Percentiles rank a stretch among this genome's conserved stretches.
Evolutionary conservation across 92 coral and sea anemone species (phyloP).

Genomic region (Epizoanthus ramosus): DNA sequence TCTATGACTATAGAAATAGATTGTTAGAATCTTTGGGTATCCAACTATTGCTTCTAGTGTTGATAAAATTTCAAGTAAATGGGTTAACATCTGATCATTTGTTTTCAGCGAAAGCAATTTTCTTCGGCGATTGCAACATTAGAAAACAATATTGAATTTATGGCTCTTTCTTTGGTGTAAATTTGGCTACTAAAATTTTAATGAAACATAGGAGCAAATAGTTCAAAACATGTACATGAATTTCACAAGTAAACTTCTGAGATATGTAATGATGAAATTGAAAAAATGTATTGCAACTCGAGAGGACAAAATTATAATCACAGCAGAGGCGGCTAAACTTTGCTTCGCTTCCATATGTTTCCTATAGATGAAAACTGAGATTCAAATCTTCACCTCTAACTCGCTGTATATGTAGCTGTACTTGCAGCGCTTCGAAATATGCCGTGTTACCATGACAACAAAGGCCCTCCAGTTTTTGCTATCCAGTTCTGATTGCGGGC

Average conservation of each 20-base stretch:
- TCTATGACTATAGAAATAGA: constrained; percentile 16
- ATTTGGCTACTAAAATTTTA: not conserved
- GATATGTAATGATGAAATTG: not conserved
- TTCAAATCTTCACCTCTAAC: too few relatives aligned
- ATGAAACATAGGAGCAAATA: not conserved
- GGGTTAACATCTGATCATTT: not conserved
- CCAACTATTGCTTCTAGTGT: constrained; percentile 6
- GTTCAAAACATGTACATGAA: constrained; percentile 2
- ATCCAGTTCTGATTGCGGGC: too few relatives aligned
- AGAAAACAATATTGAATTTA: not conserved
- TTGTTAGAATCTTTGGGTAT: not conserved
- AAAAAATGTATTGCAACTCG: not conserved
- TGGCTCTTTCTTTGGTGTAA: not conserved
- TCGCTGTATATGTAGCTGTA: too few relatives aligned
- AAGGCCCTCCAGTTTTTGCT: too few relatives aligned
- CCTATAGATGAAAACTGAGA: too few relatives aligned
- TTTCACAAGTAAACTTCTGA: not conserved
- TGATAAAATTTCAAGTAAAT: not conserved
- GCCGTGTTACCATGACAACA: too few relatives aligned
- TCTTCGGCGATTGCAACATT: not conserved
- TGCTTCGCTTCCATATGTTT: constrained; percentile 4
- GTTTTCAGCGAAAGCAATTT: not conserved
- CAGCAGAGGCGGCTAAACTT: constrained; percentile 17
- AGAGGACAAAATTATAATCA: constrained; percentile 9
- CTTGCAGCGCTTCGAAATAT: too few relatives aligned